A percentile compares a stretch with the other conserved stretches of the same genome.
Evolutionary conservation across 2,797 vertebrate species (phyloP).

Genomic region (Sylvilagus floridanus): DNA sequence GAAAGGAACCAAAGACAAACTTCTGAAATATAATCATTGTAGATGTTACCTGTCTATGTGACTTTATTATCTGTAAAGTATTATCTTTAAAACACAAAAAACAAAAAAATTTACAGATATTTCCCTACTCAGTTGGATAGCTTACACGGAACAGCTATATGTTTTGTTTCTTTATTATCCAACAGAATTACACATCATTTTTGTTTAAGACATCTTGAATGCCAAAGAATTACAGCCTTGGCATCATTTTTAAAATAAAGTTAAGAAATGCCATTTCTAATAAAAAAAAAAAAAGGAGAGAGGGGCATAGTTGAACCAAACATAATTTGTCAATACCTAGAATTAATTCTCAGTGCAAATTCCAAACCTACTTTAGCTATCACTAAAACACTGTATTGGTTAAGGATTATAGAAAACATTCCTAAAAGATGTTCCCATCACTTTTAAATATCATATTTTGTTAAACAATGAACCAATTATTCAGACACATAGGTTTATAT

Average conservation of each 20-base stretch:
- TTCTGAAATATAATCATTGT: background rate
- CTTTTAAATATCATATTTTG: conserved; percentile 40
- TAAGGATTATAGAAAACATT: conserved; percentile 25
- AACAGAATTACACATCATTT: background rate
- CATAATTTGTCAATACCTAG: background rate
- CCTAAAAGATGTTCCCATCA: background rate
- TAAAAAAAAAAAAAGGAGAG: conserved; percentile 20
- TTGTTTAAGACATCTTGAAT: conserved; percentile 49
- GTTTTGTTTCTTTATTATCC: background rate
- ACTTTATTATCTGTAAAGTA: background rate
- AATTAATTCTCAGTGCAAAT: conserved; percentile 43
- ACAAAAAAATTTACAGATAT: conserved; percentile 3
- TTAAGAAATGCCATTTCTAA: conserved; percentile 51
- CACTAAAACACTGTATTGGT: conserved; percentile 32
- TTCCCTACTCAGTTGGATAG: background rate
- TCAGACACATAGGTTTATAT: background rate
- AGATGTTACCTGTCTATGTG: background rate
- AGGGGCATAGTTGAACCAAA: background rate
- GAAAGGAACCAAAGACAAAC: conserved; percentile 21
- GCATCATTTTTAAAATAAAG: conserved; percentile 33
- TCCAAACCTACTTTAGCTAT: conserved; percentile 11
- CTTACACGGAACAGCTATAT: background rate
- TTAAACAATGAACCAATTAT: conserved; percentile 11
- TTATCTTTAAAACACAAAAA: conserved; percentile 18
- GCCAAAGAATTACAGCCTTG: background rate